Base-by-base conservation (phyloP, 1,140 invertebrate genomes). In the Linepithema humile region DNA sequence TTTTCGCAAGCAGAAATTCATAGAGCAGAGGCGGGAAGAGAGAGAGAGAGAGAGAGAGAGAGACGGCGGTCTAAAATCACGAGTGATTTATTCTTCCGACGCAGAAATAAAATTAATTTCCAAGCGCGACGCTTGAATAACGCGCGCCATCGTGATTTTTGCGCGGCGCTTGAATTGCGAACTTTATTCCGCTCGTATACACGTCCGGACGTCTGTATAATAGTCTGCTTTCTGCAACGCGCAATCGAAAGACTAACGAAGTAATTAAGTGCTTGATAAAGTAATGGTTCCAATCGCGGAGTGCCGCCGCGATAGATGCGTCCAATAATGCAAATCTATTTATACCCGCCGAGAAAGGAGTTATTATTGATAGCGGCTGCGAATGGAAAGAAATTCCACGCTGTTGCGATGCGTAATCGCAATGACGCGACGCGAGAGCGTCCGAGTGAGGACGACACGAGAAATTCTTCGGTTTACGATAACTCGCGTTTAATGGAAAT, bases 241-340 rank as follows among this genome's bases (percentile, higher is more conserved):
- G 50, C 48, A 32, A 62, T 78, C 80, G 35, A 38, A 69, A 23
- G 35, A 55, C 64, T 70, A 69, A 70, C 20, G 64, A 80, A 80
- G 64, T 70, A 80, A 80, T 80, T 77, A 77, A 65, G 48, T 43
- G 74, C 60, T n/a, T 77, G 67, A 77, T 77, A 77, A 77, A 77
- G 60, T 67, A 77, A 77, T 65, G 43, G 43, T 77, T 38, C 32
- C 74, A 65, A 55, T 70, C 50, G 73, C 20, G 40, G 57, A 62
- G 73, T 69, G 55, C 29, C 26, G 29, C n/a, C 17, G 26, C n/a
- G 43, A 65, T 55, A 55, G 17, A 23, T 53, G 50, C 23, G n/a
- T 55, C 48, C 23, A 70, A 70, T 80, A 80, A 78, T 53, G 75
- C 48, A 78, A 78, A 70, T 70, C 75, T 80, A 80, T 80, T 80